Base-by-base conservation (phyloP, 2,797 vertebrate species). In the Dicrostonyx torquatus region DNA sequence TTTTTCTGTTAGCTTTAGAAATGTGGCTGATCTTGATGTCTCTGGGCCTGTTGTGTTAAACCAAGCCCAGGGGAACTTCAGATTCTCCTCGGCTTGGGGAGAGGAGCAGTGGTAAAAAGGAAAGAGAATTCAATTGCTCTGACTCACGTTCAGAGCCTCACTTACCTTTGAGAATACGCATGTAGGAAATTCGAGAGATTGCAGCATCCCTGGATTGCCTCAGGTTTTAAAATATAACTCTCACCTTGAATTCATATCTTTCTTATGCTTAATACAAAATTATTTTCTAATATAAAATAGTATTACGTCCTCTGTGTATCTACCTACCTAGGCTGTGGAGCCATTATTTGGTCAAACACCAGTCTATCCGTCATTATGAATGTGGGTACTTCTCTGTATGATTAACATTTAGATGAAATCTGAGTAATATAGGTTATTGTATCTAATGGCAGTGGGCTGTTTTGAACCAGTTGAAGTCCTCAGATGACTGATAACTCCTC, bases 1-100 rank as follows among this genome's bases (percentile, higher is more conserved):
- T 96, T 97, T 97, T 95, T 97, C 90, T 97, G 87, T 97, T 97
- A 96, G 94, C 85, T 96, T 97, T 97, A 92, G 62, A 87, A 95
- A 96, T 79, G 83, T 87, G 83, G 31, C 50, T 31, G 77, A 91
- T 83, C 95, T 87, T 75, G 89, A 50, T 79, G 96, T 89, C 77
- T 70, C 64, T 62, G 87, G 89, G 95, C 75, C 86, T 94, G 58
- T 82, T 93, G 34, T 85, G 37, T 94, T 85, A 90, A 95, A 89
- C 18, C 5, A 72, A 77, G 62, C 31, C 29, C 18, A 70, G 22
- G 62, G 15, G 15, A 89, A 64, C 11, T 70, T 96, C 87, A 50
- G 43, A 50, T 37, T 93, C 43, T 37, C 26, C 55, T 93, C 29
- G 50, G 29, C 66, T 58, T 26, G 55, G 45, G 15, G 10, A 55